Evolutionary conservation across 1,140 invertebrate species (phyloP), one percentile per base, ranked within the genome.

Genomic region (Drosophila repleta): DNA sequence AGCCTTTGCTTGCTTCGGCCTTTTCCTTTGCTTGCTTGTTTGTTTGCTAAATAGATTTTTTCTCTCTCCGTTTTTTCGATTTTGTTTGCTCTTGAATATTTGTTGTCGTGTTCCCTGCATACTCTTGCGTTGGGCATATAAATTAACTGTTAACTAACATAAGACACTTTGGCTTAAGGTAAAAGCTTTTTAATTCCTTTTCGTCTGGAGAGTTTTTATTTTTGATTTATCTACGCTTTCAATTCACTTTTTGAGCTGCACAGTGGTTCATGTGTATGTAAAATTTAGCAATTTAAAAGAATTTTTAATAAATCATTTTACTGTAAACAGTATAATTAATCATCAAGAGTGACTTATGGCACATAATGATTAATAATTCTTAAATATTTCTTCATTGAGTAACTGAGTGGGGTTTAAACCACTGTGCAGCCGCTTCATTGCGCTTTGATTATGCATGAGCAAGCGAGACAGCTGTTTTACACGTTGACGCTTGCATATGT

Each of bases 381-480:
- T 41, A 7, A 41, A 15, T 15, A 8, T 8, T 41, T 41, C 15
- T 15, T 8, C 6, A 18, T 43, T 18, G 0, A 43, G 7, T 43
- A 17, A 41, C n/a, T 43, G 1, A 17, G n/a, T 11, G 39, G 0
- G 29, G 56, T 61, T 51, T 5, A 46, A 2, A 15, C 76, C 76
- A 84, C 72, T 84, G 80, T 83, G 63, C 60, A 72, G 63, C 58
- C 61, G 65, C 57, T 53, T 61, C 69, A 68, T 57, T 52, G 53
- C 41, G 37, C 52, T 56, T 70, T 58, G 53, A 62, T 52, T 76
- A 71, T 81, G 78, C 71, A 68, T 57, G 81, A 75, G 83, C 26
- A 69, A 87, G 74, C 48, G 82, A 87, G 82, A 88, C 49, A 82
- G 83, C 78, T 82, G 77, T 70, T 77, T 79, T 68, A 43, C 75